These are phyloP conservation scores for Ferdinandea cuprea DNA, from an alignment of 2,888 invertebrate genomes.

Conservation along the genomic window DNA sequence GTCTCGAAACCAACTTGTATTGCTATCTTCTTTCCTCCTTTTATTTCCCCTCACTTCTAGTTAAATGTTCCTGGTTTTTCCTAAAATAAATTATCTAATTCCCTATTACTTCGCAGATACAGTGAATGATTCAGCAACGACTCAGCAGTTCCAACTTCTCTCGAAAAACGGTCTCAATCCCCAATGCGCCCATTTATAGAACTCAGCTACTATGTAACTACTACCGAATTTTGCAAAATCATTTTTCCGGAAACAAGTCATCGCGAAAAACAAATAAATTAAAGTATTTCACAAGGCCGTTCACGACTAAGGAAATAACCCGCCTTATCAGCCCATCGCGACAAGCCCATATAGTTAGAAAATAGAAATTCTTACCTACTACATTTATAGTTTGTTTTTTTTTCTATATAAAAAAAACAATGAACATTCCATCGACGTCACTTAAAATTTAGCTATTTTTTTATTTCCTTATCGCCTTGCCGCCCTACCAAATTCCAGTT, in stretches of 20 bases:
- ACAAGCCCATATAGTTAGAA: background rate
- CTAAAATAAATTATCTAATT: too few species aligned
- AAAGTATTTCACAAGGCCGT: slow-evolving; percentile 19
- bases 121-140: too few species aligned
- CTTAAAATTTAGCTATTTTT: slow-evolving; percentile 27
- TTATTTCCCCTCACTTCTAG: too few species aligned
- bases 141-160: too few species aligned
- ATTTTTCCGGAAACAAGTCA: background rate
- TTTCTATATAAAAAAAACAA: too few species aligned
- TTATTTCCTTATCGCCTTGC: slow-evolving; percentile 1
- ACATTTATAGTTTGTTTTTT: background rate
- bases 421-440: slow-evolving; percentile 18
- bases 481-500: background rate
- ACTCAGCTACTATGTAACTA: background rate
- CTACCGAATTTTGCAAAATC: slow-evolving; percentile 24
- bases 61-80: too few species aligned
- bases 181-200: background rate
- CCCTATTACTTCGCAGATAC: too few species aligned
- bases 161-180: too few species aligned
- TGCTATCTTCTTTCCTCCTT: too few species aligned
- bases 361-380: too few species aligned
- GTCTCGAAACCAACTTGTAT: too few species aligned
- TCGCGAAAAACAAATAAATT: slow-evolving; percentile 16
- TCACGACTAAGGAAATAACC: slow-evolving; percentile 3
- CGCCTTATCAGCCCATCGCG: slow-evolving; percentile 28